Percentiles rank a stretch among this genome's conserved stretches.
These are phyloP conservation scores for Psilanteris sp. DNA, from an alignment of 1,140 invertebrate species.

Conservation along the genomic window DNA sequence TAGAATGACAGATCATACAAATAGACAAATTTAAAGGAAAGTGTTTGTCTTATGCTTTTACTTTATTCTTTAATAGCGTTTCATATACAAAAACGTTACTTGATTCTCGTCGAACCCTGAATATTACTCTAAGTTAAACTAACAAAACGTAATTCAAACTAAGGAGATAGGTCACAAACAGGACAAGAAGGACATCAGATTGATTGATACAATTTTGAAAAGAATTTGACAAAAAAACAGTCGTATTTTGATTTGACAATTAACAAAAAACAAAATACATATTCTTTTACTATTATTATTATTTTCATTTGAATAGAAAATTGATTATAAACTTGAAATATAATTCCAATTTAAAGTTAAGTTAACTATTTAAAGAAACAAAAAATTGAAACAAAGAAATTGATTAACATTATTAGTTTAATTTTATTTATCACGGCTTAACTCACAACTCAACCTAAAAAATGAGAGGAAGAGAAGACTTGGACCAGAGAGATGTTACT, in stretches of 20 bases:
- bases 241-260: too few relatives aligned
- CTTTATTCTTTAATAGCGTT: background rate
- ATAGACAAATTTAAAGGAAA: slow-evolving; percentile 18
- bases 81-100: background rate
- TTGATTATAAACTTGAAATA: too few relatives aligned
- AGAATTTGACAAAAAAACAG: too few relatives aligned
- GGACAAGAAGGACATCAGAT: slow-evolving; percentile 25
- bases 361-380: too few relatives aligned
- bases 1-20: slow-evolving; percentile 39
- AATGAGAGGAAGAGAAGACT: slow-evolving; percentile 80
- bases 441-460: slow-evolving; percentile 79
- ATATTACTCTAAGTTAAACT: background rate
- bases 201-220: too few relatives aligned
- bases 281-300: too few relatives aligned
- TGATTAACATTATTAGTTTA: too few relatives aligned
- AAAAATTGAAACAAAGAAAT: too few relatives aligned
- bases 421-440: too few relatives aligned
- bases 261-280: too few relatives aligned
- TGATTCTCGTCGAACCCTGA: background rate
- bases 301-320: too few relatives aligned
- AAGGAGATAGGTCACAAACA: slow-evolving; percentile 17
- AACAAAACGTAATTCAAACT: background rate
- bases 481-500: slow-evolving; percentile 81
- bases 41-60: background rate
- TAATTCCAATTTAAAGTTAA: too few relatives aligned